Percentiles rank a stretch among this genome's conserved stretches.
Conservation (phyloP, 2,797 vertebrate genomes). For the Saxicola maurus region DNA sequence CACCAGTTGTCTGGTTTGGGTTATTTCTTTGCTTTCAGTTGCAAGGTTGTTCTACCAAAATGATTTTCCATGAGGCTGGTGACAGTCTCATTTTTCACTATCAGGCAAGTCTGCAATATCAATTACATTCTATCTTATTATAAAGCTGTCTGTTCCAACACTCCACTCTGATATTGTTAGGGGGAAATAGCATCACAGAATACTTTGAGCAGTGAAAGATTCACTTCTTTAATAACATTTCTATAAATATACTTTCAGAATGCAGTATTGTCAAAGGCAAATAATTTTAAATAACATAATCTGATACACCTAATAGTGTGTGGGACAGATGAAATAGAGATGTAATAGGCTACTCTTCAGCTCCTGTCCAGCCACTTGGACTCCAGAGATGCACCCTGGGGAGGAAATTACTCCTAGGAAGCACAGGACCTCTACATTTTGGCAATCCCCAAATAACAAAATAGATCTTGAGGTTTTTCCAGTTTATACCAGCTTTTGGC, state of each 20-base stretch:
- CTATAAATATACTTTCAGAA: constrained; percentile 39
- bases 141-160: constrained; percentile 47
- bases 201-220: constrained; percentile 31
- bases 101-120: constrained; percentile 56
- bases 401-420: neutral
- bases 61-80: constrained; percentile 52
- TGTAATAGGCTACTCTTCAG: neutral
- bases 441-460: neutral
- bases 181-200: constrained; percentile 17
- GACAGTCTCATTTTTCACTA: constrained; percentile 67
- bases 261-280: neutral
- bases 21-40: constrained; percentile 48
- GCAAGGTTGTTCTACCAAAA: constrained; percentile 55
- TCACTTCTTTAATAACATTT: constrained; percentile 44
- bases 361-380: neutral
- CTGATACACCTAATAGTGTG: neutral
- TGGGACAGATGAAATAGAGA: neutral
- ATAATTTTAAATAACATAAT: constrained; percentile 1
- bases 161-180: constrained; percentile 30
- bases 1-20: neutral
- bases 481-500: neutral
- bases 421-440: neutral
- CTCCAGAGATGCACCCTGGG: neutral
- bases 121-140: constrained; percentile 56
- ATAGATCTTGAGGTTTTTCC: neutral